Base-by-base conservation (phyloP, 1,140 invertebrate genomes). In the Lanistes nyassanus region DNA sequence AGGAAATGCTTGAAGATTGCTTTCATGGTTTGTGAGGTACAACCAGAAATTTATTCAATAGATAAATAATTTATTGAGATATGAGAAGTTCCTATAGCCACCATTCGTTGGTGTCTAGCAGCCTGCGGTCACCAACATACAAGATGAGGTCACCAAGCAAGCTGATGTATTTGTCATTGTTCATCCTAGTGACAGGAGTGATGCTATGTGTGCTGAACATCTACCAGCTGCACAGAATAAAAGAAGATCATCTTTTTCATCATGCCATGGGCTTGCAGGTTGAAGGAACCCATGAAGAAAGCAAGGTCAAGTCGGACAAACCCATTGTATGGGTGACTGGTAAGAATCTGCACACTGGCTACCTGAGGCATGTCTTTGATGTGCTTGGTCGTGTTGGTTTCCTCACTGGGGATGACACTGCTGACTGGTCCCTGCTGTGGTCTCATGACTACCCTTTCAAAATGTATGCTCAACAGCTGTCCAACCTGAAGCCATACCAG, bases 381-480 rank as follows among this genome's bases (percentile, higher is more conserved):
- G 92, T 96, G 19, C 90, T 97, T 72, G 89, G 94, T 11, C 89
- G 92, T 80, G 87, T 95, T 13, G 95, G 95, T 0, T 96, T 93
- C 84, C 86, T 92, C 69, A 88, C 92, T 74, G 91, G 91, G 19
- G 90, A 88, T 9, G 91, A 80, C 26, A 81, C 93, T 73, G 86
- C 91, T 0, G 89, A 93, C n/a, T 98, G 96, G 96, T 92, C 94
- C 85, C 89, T 98, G 5, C 86, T 98, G 7, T 99, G 97, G 97
- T 93, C 96, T 2, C 95, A 98, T 88, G 95, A 97, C 83, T 98
- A 97, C 88, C 97, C 96, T 4, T 98, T 97, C 84, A 90, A 91
- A 58, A 68, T 76, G 19, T 82, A 95, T 4, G 90, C 92, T 37
- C 84, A 91, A 0, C 86, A 91, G 77, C 84, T 95, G 19, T 91